Conservation (phyloP, 2,113 vertebrate genomes). For the Steatornis caripensis region DNA sequence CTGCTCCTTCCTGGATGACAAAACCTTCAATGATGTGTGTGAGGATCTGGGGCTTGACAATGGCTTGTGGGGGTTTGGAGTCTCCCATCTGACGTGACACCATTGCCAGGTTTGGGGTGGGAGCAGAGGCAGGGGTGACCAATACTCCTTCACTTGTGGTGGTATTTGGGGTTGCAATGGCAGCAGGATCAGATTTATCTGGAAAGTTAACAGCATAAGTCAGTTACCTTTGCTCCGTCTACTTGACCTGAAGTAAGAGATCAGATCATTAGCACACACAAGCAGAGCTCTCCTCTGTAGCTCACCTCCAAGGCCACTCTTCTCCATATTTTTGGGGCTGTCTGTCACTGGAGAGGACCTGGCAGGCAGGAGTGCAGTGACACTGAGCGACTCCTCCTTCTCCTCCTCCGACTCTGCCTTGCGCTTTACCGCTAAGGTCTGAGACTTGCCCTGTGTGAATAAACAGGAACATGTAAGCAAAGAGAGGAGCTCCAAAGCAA, state of each 20-base stretch:
- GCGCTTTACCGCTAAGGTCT: constrained; percentile 70
- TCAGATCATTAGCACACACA: background rate
- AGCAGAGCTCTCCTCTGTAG: background rate
- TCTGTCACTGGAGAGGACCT: constrained; percentile 69
- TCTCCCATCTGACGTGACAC: constrained; percentile 77
- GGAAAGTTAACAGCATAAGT: constrained; percentile 12
- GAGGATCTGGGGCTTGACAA: constrained; percentile 98
- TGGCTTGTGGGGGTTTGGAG: constrained; percentile 91
- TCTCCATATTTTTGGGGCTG: constrained; percentile 68
- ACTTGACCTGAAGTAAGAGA: background rate
- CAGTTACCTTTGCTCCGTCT: background rate
- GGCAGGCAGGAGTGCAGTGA: constrained; percentile 53
- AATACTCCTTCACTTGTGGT: constrained; percentile 44
- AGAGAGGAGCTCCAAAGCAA: background rate
- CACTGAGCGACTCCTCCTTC: constrained; percentile 34
- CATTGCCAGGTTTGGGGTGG: constrained; percentile 69
- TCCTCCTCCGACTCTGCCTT: constrained; percentile 79
- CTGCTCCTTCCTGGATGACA: constrained; percentile 97
- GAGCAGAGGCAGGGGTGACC: constrained; percentile 27
- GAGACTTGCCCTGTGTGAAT: constrained; percentile 69
- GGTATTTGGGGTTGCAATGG: constrained; percentile 17
- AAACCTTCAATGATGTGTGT: constrained; percentile 98
- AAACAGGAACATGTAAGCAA: background rate
- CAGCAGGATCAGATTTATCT: constrained; percentile 73
- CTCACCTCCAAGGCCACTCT: constrained; percentile 69